Evolutionary conservation across 2,797 vertebrate species (phyloP), one percentile per base, ranked within the genome.

Genomic region (Sebastes iracundus): DNA sequence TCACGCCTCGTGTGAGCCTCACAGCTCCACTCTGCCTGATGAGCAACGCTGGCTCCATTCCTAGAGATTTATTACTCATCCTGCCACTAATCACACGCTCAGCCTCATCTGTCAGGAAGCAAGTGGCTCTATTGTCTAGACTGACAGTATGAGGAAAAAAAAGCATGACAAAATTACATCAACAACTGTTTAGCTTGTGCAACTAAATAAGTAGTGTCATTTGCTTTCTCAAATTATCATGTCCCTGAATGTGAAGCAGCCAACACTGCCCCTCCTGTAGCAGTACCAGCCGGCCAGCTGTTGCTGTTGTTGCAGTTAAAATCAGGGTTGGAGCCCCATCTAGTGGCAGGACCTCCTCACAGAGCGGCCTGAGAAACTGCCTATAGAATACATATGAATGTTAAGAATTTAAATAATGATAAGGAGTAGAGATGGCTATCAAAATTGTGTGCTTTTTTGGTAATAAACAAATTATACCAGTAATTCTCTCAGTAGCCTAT

Each of bases 261-360:
- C 33, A 80, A 87, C 58, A 72, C 35, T 35, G 65, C 32, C 75
- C 52, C 77, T 79, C 42, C 20, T 84, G 82, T 27, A 66, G 66
- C 75, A 80, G 65, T 18, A 76, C 46, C 78, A 70, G 22, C 53
- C 16, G 33, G 75, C 64, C 87, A 90, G 84, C 87, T 90, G 88
- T 81, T 91, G 80, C 78, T 75, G 83, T 27, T 35, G 83, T 60
- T 63, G 28, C 33, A 14, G 33, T 70, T 33, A 88, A 90, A 79
- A 74, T 70, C 63, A 90, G 74, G 87, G 71, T 82, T 62, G 70
- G 72, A 73, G 74, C 88, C 2, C 92, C 94, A 95, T 93, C 95
- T 94, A 92, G 92, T 93, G 94, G 90, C 10, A 4, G 2, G 16
- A 46, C 42, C 16, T 22, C 49, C n/a, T 42, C 30, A 66, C 2